A percentile compares a stretch with the other conserved stretches of the same genome.
Evolutionary conservation across 2,888 invertebrate species (phyloP).

Genomic region (Idaea straminata): DNA sequence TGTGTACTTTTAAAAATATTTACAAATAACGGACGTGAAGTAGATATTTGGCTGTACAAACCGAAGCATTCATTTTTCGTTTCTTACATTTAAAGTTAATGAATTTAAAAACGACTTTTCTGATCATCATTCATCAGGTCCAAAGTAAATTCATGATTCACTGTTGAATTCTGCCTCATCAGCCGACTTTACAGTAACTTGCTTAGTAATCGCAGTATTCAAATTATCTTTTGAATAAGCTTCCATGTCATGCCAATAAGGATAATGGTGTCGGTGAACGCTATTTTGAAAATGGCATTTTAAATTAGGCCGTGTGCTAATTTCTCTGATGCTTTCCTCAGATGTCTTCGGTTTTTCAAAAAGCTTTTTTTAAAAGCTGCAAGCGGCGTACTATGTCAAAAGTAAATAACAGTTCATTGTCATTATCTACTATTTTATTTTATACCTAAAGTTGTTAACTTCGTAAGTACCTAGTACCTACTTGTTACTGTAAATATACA

Average conservation of each 20-base stretch:
- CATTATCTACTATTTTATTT: constrained; percentile 2
- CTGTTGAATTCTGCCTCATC: neutral
- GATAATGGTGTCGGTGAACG: constrained; percentile 26
- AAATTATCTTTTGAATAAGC: constrained; percentile 7
- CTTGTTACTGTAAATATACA: constrained; percentile 10
- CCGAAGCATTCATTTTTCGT: constrained; percentile 16
- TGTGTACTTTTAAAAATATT: constrained; percentile 32
- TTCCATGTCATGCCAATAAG: constrained; percentile 27
- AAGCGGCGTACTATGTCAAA: neutral
- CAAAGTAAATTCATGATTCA: neutral
- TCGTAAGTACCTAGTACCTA: no score
- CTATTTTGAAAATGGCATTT: constrained; percentile 21
- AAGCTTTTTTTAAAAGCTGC: neutral
- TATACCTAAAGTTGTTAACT: constrained; percentile 3
- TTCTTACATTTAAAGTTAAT: neutral
- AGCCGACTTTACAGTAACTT: constrained; percentile 2
- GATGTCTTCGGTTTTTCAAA: neutral
- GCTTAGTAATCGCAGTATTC: neutral
- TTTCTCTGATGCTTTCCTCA: constrained; percentile 16
- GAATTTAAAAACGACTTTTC: neutral
- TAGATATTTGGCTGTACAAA: constrained; percentile 18
- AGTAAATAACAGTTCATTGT: no score
- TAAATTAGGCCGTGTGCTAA: constrained; percentile 29
- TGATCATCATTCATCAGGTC: neutral
- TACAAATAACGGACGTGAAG: constrained; percentile 20